Evolutionary conservation across 2,113 vertebrate species (phyloP), one percentile per base, ranked within the genome.

Genomic region (Sphyrna mokarran): DNA sequence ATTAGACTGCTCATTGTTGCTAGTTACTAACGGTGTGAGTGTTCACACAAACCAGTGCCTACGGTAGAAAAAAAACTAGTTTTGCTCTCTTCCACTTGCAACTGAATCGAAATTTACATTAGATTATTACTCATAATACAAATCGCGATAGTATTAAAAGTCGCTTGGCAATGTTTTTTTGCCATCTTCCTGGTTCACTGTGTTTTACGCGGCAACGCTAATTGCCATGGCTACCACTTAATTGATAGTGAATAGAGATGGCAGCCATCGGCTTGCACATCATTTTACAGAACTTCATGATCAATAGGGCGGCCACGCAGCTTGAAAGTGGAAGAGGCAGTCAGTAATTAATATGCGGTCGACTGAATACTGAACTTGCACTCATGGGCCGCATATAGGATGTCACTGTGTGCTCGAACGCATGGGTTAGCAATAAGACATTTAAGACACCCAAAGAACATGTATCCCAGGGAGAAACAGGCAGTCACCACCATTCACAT

Each of bases 181-280:
- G 93, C 68, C 43, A 54, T 54, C 68, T 72, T 95, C 29, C 48
- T 95, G 69, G 20, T 26, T 72, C 14, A 29, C 43, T 72, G 94
- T 16, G 9, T 43, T 54, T 6, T 13, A 29, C 69, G 70, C 48
- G 68, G 40, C 69, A 48, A 33, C 40, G 72, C 68, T 54, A 76
- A 95, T 95, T 95, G 69, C 94, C 69, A 72, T 48, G 69, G 94
- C 89, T 72, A 95, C 94, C 13, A 48, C 43, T 76, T 61, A 70
- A 94, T 94, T 5, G 63, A 37, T 68, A 18, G 66, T 93, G 66
- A 63, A 93, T 93, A 70, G 66, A 26, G 40, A 70, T 94, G 37
- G 37, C 93, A 94, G 63, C 91, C 40, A n/a, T 40, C 40, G 91
- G 22, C 26, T 26, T 29, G 6, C 68, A 69, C 93, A 68, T 72